Evolutionary conservation across 2,113 vertebrate genomes (phyloP).

Genomic region (Leptosomus discolor): DNA sequence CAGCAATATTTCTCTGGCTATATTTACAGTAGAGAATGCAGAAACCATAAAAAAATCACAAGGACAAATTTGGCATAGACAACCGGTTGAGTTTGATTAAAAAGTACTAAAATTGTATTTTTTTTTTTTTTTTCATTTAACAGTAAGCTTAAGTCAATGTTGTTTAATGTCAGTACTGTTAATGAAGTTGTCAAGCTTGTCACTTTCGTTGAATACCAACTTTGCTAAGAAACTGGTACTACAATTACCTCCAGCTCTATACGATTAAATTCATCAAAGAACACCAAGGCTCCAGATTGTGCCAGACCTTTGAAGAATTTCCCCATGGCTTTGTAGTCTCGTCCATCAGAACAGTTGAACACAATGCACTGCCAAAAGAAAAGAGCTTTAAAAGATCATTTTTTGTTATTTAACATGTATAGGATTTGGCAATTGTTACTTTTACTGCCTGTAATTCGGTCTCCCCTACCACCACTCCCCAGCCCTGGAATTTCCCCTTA

Average conservation of each 20-base stretch:
- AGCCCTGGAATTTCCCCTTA: background rate
- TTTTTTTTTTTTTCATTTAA: slow-evolving; percentile 44
- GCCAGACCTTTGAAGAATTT: slow-evolving; percentile 74
- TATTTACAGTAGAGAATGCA: background rate
- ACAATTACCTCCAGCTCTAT: slow-evolving; percentile 75
- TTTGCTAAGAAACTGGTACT: slow-evolving; percentile 70
- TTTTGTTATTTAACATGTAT: slow-evolving; percentile 1
- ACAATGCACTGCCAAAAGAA: slow-evolving; percentile 33
- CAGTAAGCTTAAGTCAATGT: slow-evolving; percentile 58
- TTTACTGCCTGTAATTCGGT: background rate
- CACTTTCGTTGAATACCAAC: slow-evolving; percentile 71
- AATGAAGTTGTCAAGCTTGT: slow-evolving; percentile 78
- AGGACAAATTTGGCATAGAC: slow-evolving; percentile 11
- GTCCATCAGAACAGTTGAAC: slow-evolving; percentile 52
- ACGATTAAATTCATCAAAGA: slow-evolving; percentile 77
- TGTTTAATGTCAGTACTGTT: slow-evolving; percentile 71
- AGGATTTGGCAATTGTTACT: background rate
- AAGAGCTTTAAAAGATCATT: background rate
- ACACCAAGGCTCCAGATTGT: slow-evolving; percentile 64
- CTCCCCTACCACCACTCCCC: background rate
- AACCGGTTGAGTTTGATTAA: slow-evolving; percentile 50
- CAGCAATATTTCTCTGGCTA: slow-evolving; percentile 14
- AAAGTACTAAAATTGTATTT: slow-evolving; percentile 48
- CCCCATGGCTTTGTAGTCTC: slow-evolving; percentile 67
- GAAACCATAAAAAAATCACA: slow-evolving; percentile 11